phyloP scores from a whole-genome alignment of 2,113 vertebrate genomes.

The Cygnus atratus region DNA sequence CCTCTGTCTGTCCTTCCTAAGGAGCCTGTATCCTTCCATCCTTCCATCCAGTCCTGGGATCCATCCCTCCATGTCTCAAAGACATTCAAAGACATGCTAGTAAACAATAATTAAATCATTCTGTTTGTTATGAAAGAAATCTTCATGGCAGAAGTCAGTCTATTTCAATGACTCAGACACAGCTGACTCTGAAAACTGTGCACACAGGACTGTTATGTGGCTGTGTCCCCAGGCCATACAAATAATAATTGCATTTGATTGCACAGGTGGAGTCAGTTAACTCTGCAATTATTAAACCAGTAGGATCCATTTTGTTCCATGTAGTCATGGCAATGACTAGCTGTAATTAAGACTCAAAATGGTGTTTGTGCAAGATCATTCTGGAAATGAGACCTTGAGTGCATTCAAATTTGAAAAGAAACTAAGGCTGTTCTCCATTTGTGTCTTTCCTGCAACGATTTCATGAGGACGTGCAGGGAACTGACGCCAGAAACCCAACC shows the following conservation, averaged over 20 bases:
- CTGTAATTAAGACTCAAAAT: fast-evolving
- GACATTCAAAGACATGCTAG: neutral
- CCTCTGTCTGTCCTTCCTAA: too few relatives aligned
- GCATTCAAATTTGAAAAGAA: neutral
- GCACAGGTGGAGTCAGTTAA: neutral
- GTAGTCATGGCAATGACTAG: neutral
- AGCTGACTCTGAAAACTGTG: neutral
- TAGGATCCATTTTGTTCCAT: neutral
- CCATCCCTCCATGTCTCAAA: too few relatives aligned
- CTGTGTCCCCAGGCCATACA: neutral
- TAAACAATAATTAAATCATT: neutral
- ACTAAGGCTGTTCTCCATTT: neutral
- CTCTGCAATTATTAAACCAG: neutral
- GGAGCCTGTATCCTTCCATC: too few relatives aligned
- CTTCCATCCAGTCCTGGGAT: too few relatives aligned
- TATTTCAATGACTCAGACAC: neutral
- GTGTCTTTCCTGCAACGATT: fast-evolving
- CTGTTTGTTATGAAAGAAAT: too few relatives aligned
- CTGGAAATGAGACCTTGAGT: neutral
- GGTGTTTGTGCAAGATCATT: neutral
- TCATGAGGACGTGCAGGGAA: neutral
- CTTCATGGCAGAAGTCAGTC: neutral
- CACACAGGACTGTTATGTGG: neutral
- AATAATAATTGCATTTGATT: fast-evolving
- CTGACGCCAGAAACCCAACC: neutral